phyloP scores from a whole-genome alignment of 2,113 vertebrate genomes.

The Catagonus wagneri region DNA sequence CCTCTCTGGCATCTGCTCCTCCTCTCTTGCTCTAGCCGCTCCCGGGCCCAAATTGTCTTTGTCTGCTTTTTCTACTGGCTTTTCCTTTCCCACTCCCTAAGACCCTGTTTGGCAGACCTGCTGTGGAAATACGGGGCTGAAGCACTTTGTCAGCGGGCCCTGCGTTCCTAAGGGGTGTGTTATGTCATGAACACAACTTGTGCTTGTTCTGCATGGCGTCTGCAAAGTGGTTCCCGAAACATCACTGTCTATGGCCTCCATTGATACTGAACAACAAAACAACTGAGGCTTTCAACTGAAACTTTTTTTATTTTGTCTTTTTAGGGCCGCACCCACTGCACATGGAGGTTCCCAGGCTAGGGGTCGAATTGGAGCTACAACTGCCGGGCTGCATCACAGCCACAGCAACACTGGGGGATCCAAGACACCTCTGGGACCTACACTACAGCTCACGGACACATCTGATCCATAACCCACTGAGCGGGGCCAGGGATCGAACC shows the following conservation, averaged over 20 bases:
- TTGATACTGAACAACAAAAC: background rate
- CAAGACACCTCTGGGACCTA: too few relatives aligned
- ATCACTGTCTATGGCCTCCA: background rate
- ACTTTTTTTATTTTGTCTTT: background rate
- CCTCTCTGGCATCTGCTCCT: background rate
- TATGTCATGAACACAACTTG: background rate
- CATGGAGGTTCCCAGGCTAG: too few relatives aligned
- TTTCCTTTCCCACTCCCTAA: background rate
- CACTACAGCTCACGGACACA: too few relatives aligned
- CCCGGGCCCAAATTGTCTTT: too few relatives aligned
- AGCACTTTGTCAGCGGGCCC: background rate
- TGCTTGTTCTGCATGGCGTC: background rate
- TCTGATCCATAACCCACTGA: too few relatives aligned
- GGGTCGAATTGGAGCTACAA: too few relatives aligned
- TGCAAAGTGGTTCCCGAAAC: background rate
- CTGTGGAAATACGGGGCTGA: background rate
- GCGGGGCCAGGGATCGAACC: too few relatives aligned
- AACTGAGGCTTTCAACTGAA: background rate
- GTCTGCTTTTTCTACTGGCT: background rate
- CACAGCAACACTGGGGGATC: too few relatives aligned
- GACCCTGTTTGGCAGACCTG: background rate
- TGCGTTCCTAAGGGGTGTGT: background rate
- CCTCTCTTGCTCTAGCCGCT: accelerated
- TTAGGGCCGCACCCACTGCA: too few relatives aligned
- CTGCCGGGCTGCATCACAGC: too few relatives aligned